Percentiles rank a stretch among this genome's conserved stretches.
Conservation (phyloP, 1,140 invertebrate species). For the Drosophila micromelanica region DNA sequence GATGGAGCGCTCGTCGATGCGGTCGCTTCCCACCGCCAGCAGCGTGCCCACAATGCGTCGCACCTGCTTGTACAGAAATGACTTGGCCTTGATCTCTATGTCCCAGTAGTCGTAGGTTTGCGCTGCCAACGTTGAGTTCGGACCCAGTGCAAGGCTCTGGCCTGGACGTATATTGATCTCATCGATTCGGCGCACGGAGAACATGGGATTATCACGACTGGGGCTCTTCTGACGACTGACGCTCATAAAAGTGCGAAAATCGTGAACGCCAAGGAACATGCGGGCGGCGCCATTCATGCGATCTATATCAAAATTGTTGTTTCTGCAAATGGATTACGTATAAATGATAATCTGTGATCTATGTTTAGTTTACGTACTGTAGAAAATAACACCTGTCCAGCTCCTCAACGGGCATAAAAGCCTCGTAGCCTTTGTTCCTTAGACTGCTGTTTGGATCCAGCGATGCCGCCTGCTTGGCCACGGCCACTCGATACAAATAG, state of each 20-base stretch:
- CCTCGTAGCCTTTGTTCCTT: slow-evolving; percentile 59
- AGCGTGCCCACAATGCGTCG: slow-evolving; percentile 89
- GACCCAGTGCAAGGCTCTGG: slow-evolving; percentile 82
- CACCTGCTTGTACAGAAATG: slow-evolving; percentile 92
- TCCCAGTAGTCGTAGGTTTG: slow-evolving; percentile 87
- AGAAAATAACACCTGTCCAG: slow-evolving; percentile 75
- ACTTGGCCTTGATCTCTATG: slow-evolving; percentile 86
- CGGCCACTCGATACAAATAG: slow-evolving; percentile 88
- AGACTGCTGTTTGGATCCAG: slow-evolving; percentile 8
- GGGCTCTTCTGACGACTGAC: slow-evolving; percentile 82
- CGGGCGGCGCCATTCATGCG: slow-evolving; percentile 85
- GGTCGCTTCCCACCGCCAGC: slow-evolving; percentile 86
- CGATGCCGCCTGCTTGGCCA: slow-evolving; percentile 69
- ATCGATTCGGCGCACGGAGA: slow-evolving; percentile 84
- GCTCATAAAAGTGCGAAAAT: slow-evolving; percentile 89
- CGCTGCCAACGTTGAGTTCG: slow-evolving; percentile 72
- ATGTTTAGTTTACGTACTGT: slow-evolving; percentile 50
- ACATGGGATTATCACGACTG: slow-evolving; percentile 83
- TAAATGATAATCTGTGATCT: no score
- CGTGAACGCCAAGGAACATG: slow-evolving; percentile 87
- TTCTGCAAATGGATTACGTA: slow-evolving; percentile 79
- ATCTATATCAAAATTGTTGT: slow-evolving; percentile 86
- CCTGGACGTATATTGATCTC: slow-evolving; percentile 85
- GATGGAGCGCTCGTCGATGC: slow-evolving; percentile 87
- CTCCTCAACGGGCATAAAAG: slow-evolving; percentile 72